Base-by-base conservation (phyloP, 1,140 invertebrate genomes). In the Dendrolimus punctatus region DNA sequence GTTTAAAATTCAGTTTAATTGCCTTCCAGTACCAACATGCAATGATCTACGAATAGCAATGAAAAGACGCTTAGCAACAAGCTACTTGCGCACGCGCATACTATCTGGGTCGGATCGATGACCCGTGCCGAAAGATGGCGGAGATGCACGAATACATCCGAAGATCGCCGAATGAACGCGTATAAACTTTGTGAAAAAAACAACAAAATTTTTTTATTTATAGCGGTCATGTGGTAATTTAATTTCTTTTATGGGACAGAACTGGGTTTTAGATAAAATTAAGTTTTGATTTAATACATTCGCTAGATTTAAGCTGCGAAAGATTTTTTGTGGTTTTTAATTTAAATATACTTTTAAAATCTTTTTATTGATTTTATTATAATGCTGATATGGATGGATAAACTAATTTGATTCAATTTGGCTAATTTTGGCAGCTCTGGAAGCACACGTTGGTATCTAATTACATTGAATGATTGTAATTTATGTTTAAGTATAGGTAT, bases 51-150 rank as follows among this genome's bases (percentile, higher is more conserved):
- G 23, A 23, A 23, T 23, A 23, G 23, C 1, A 23, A 53, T 50
- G 53, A 53, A 53, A 10, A 39, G 39, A 36, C 47, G 57, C 46
- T 49, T 58, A 53, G 57, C 57, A 58, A 58, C 57, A 58, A 51
- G 10, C 39, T 39, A 9, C 41, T 37, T 49, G 57, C 57, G 51
- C 47, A 42, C 23, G 51, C 57, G 51, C 51, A 58, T 41, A 23
- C 44, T 51, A 62, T 62, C 60, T 62, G 49, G 60, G 60, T 62
- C 60, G 46, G 60, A 55, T 52, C 60, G 53, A 62, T 62, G 60
- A 62, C 60, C 60, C 60, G 60, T 55, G 49, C 56, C 52, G 55
- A 62, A 10, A 46, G 45, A 36, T 40, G 44, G 39, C 54, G 48
- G 45, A 47, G 38, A 5, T 36, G 44, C 44, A 40, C 60, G 60